Base-by-base conservation (phyloP, 2,113 vertebrate species). In the Chlamydotis undulata region DNA sequence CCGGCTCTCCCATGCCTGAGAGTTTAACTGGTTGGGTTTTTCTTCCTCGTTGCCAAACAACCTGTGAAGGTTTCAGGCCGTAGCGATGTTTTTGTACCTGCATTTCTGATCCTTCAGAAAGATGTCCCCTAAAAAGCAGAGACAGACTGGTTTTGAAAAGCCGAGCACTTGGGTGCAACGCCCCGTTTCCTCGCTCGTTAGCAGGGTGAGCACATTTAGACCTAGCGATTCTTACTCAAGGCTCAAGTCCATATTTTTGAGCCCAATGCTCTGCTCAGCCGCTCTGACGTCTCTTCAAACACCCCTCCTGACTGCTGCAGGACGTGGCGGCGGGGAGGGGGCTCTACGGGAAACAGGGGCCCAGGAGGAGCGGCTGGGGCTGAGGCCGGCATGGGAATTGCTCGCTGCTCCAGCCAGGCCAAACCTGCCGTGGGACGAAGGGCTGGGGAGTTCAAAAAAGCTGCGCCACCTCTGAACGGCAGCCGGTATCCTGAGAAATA, bases 391-490 rank as follows among this genome's bases (percentile, higher is more conserved):
- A 0, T 41, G 24, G 43, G 33, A 18, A 13, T 16, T 21, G 5
- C 21, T 53, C 45, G 24, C 25, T 28, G 19, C 39, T 79, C 47
- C 47, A 29, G 47, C 37, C 3, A 1, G 59, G 25, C 24, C n/a
- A 35, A 37, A 31, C 24, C 43, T 57, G 59, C 53, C 22, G 0
- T 7, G 19, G 2, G 0, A 11, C 25, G 26, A 7, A 69, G 33
- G 16, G 31, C 17, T 43, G 39, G 17, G 9, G 15, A 13, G 39
- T 12, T 33, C 60, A 60, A 25, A 60, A 25, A 52, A 67, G 31
- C 47, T 50, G 63, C 22, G 19, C 19, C 7, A 7, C 10, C 61
- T 75, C 69, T 31, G 8, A 56, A 15, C 0, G 6, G 33, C 53
- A 80, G 65, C 61, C 5, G 2, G 5, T 26, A 26, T 19, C 24